Conservation (phyloP, 2,797 vertebrate species). For the Ataeniobius toweri region DNA sequence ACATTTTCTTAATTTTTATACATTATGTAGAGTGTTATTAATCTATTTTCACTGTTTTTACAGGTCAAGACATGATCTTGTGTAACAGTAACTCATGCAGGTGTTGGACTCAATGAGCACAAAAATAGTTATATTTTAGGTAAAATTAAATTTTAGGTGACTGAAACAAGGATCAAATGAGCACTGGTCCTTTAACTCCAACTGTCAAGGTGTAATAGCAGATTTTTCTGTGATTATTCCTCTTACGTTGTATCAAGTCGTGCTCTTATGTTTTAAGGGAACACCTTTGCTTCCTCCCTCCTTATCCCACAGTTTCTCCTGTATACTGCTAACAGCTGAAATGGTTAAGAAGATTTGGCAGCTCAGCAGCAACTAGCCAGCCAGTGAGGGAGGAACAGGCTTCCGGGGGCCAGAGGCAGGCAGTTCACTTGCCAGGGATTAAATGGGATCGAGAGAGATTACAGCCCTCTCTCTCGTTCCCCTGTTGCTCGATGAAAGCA, state of each 20-base stretch:
- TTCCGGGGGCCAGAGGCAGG: conserved; percentile 62
- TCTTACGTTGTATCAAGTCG: background rate
- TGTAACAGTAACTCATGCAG: background rate
- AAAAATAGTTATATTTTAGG: too few relatives aligned
- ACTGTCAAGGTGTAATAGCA: background rate
- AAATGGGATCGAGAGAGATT: conserved; percentile 82
- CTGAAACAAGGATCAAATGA: background rate
- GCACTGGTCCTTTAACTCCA: background rate
- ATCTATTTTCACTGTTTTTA: too few relatives aligned
- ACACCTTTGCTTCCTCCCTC: conserved; percentile 2
- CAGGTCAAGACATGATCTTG: background rate
- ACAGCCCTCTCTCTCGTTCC: conserved; percentile 58
- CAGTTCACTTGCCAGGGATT: conserved; percentile 77
- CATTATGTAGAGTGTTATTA: too few relatives aligned
- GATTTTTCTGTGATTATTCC: background rate
- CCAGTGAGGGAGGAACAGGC: conserved; percentile 61
- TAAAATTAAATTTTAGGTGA: background rate
- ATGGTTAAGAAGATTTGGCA: conserved; percentile 80
- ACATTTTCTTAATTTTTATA: too few relatives aligned
- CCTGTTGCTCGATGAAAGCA: conserved; percentile 38
- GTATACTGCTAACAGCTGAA: conserved; percentile 55
- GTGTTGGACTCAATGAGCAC: background rate
- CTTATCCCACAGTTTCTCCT: conserved; percentile 18
- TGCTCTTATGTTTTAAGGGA: background rate
- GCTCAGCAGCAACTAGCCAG: conserved; percentile 45